A percentile compares a stretch with the other conserved stretches of the same genome.
phyloP scores from a whole-genome alignment of 2,888 invertebrate species.

The Lithophane leautieri region DNA sequence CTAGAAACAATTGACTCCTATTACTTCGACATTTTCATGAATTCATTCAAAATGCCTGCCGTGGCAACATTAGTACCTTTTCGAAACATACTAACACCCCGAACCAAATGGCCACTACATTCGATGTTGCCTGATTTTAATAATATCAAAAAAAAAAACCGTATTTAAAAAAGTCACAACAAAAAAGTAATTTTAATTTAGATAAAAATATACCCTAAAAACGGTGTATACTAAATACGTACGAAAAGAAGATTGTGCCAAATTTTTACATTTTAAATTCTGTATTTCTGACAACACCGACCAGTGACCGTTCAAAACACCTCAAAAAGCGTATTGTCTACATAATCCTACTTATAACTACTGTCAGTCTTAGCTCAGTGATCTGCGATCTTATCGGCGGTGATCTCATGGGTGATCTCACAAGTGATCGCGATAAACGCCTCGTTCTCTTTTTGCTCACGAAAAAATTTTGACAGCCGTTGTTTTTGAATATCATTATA shows the following conservation, averaged over 20 bases:
- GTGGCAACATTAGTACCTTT: slow-evolving; percentile 29
- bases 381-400: slow-evolving; percentile 63
- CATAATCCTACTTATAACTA: slow-evolving; percentile 76
- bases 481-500: slow-evolving; percentile 85
- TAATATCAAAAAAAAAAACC: neutral
- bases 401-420: slow-evolving; percentile 67
- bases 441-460: slow-evolving; percentile 82
- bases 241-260: neutral
- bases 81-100: slow-evolving; percentile 12
- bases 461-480: slow-evolving; percentile 88
- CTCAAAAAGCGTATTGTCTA: slow-evolving; percentile 57
- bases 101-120: slow-evolving; percentile 3
- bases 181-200: slow-evolving; percentile 5
- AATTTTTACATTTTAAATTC: neutral
- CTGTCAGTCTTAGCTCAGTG: slow-evolving; percentile 83
- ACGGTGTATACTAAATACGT: neutral
- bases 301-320: slow-evolving; percentile 14
- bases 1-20: slow-evolving; percentile 38
- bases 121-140: slow-evolving; percentile 35
- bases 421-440: slow-evolving; percentile 71
- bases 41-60: slow-evolving; percentile 20
- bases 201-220: slow-evolving; percentile 10
- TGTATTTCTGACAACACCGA: slow-evolving; percentile 24
- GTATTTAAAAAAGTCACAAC: neutral
- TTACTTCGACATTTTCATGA: slow-evolving; percentile 10